These are phyloP conservation scores for Achlya flavicornis DNA, from an alignment of 2,888 invertebrate genomes.

Conservation along the genomic window DNA sequence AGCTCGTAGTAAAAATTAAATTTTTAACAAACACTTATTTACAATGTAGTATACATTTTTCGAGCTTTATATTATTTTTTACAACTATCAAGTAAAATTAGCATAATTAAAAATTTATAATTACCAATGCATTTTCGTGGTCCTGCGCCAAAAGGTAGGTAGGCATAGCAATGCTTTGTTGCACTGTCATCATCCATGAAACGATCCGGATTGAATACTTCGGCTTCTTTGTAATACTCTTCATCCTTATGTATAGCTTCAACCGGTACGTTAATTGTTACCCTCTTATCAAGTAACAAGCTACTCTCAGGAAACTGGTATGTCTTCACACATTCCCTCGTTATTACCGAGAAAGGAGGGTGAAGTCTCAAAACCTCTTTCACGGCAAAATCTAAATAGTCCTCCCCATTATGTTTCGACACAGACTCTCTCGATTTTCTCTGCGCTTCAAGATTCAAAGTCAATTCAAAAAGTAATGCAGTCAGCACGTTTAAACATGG, in stretches of 20 bases:
- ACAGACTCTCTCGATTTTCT: constrained; percentile 55
- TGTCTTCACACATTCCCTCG: constrained; percentile 67
- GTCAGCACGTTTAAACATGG: constrained; percentile 67
- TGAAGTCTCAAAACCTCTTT: constrained; percentile 73
- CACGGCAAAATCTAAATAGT: constrained; percentile 63
- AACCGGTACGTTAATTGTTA: constrained; percentile 69
- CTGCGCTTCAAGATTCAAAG: constrained; percentile 59
- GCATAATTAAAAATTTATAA: no score
- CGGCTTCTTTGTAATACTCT: constrained; percentile 59
- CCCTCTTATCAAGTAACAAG: constrained; percentile 63
- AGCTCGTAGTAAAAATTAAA: no score
- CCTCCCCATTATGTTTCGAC: constrained; percentile 47
- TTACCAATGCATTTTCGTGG: constrained; percentile 77
- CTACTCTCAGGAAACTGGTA: constrained; percentile 65
- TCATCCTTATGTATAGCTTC: constrained; percentile 68
- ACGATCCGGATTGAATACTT: constrained; percentile 67
- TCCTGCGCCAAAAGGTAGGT: constrained; percentile 74
- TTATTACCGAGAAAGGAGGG: constrained; percentile 68
- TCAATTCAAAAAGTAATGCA: constrained; percentile 65
- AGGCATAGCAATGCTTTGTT: constrained; percentile 53
- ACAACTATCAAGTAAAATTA: no score
- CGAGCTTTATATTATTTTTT: no score
- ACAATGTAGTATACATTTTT: no score
- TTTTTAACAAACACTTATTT: no score
- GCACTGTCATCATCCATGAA: constrained; percentile 55